Evolutionary conservation across 2,113 vertebrate genomes (phyloP).

Genomic region (Ameiurus melas): DNA sequence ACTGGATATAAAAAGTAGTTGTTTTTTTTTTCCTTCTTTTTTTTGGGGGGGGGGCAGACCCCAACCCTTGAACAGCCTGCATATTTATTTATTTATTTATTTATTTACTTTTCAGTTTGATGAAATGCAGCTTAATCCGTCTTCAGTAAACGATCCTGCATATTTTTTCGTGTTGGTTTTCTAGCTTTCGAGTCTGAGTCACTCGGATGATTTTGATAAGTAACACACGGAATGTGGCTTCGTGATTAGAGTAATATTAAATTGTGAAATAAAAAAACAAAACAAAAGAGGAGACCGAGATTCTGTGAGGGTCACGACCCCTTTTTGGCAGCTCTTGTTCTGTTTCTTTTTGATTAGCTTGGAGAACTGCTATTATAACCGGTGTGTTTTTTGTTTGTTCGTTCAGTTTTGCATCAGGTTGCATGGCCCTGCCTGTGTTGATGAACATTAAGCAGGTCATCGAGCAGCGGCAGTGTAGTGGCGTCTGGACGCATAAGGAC

Average conservation of each 20-base stretch:
- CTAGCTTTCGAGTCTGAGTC: no score
- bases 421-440: conserved; percentile 85
- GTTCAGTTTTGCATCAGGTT: conserved; percentile 84
- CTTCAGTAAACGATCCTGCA: no score
- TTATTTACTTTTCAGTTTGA: no score
- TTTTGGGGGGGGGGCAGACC: no score
- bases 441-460: conserved; percentile 93
- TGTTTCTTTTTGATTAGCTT: background rate
- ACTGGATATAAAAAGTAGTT: no score
- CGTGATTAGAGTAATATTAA: background rate
- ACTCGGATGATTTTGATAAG: no score
- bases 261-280: background rate
- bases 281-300: background rate
- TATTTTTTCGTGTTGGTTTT: no score
- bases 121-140: no score
- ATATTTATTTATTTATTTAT: no score
- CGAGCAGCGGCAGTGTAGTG: conserved; percentile 86
- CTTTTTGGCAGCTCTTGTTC: background rate
- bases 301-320: background rate
- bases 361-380: background rate
- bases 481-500: conserved; percentile 89
- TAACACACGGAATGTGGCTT: background rate
- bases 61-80: no score
- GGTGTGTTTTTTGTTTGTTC: background rate
- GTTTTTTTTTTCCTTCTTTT: no score